Base-by-base conservation (phyloP, 2,888 invertebrate genomes). In the Opisthograptis luteolata region DNA sequence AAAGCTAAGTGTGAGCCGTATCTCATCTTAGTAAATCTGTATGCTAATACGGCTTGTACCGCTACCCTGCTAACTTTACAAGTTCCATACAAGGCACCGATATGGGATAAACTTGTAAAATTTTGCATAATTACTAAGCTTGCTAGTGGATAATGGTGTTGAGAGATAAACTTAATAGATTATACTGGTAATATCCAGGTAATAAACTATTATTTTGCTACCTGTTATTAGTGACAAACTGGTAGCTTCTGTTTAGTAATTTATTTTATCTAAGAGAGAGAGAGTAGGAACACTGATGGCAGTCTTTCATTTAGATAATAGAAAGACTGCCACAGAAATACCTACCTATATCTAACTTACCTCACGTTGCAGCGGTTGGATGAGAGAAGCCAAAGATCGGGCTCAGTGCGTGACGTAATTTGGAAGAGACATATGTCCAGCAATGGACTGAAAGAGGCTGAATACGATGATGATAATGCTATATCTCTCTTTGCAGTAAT, bases 41-140 rank as follows among this genome's bases (percentile, higher is more conserved):
- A 80, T 80, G 76, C 70, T 73, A 81, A 81, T 74, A 47, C 60
- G 62, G 58, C 52, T 57, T 50, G 48, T 43, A 25, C 58, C 58
- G 66, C 64, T 74, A 76, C 65, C 64, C 55, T 58, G 50, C 32
- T 54, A 62, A 62, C 62, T 39, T 44, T 10, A 69, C 73, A 68
- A 72, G 50, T 59, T 35, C 66, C 64, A 47, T 67, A 64, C 62
- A 70, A 41, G 59, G 62, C 35, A 35, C 44, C 47, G 32, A 25
- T 30, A 25, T 22, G 39, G 58, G 59, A 73, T 71, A 65, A 57
- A 70, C 70, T 65, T 68, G 75, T 74, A 57, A 71, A 70, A 60
- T 63, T 66, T 62, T 49, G 55, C 59, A 55, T 59, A 63, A 61
- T 61, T 55, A 59, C 44, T 32, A 40, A 32, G 40, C 42, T 35